Base-by-base conservation (phyloP, 2,113 vertebrate genomes). In the Perccottus glenii region DNA sequence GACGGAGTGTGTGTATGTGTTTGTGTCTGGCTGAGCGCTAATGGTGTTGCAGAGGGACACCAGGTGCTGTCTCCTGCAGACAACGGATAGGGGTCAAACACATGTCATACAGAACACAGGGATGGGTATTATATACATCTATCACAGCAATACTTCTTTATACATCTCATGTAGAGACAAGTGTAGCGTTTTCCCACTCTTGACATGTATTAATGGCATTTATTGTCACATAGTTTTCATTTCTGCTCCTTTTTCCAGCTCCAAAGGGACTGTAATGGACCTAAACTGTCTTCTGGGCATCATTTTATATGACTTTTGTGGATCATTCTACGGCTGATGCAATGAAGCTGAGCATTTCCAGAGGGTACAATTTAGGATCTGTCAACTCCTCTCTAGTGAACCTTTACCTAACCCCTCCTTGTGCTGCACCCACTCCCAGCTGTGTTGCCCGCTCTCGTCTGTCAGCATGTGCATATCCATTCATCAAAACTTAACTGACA, bases 11-110 rank as follows among this genome's bases (percentile, higher is more conserved):
- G 42, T 67, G 45, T 47, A 58, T 58, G 56, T 43, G 38, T 43
- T 65, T 70, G 62, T 72, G 60, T 84, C 74, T 61, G 85, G 82
- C 78, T 79, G 71, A 73, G 79, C 81, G 76, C 77, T 89, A 86
- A 87, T 86, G 80, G 83, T 48, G 79, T 73, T 83, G 82, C 42
- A 70, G 81, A 75, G 73, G 76, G 72, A 85, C 75, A 87, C 78
- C 87, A 90, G 89, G 87, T 90, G 89, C 64, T 63, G 73, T 79
- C 67, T 84, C 59, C 63, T 76, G 61, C 59, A 74, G 66, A 75
- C 33, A 32, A 56, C 12, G 77, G 73, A 75, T 62, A 58, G 62
- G 85, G 87, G 87, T 91, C 87, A 87, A 90, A 84, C 80, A 77
- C 77, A 77, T 71, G 83, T 83, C 80, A 85, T 44, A 12, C 48